Evolutionary conservation across 1,140 invertebrate genomes (phyloP).

Genomic region (Eurosta solidaginis): DNA sequence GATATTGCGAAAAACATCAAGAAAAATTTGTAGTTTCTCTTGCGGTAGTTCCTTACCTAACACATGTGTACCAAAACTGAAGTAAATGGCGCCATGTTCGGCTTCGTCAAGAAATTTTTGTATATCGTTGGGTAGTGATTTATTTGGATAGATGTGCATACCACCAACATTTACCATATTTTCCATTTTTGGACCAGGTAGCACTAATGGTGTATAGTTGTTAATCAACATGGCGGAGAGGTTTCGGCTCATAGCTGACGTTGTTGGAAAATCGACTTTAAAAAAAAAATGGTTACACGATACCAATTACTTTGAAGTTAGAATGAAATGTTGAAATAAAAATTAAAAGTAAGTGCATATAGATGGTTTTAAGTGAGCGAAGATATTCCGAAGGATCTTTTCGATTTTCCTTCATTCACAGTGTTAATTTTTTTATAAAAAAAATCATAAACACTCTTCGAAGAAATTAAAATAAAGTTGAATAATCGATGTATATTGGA

Average conservation of each 20-base stretch:
- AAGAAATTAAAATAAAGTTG: no score
- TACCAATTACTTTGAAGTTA: no score
- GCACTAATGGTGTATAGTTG: constrained; percentile 53
- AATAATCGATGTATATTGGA: no score
- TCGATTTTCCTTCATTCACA: no score
- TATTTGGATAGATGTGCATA: constrained; percentile 55
- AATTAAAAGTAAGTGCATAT: no score
- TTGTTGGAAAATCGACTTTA: constrained; percentile 58
- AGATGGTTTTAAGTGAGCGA: no score
- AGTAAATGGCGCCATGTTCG: constrained; percentile 65
- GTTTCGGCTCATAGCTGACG: constrained; percentile 61
- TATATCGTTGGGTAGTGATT: constrained; percentile 55
- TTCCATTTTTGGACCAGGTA: constrained; percentile 45
- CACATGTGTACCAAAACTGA: constrained; percentile 67
- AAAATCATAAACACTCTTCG: no score
- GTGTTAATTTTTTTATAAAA: no score
- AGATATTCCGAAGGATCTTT: no score
- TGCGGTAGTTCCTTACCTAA: constrained; percentile 62
- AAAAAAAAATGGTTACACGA: no score
- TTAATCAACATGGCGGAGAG: constrained; percentile 58
- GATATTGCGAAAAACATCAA: constrained; percentile 64
- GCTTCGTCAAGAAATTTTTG: constrained; percentile 61
- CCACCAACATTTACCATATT: constrained; percentile 55
- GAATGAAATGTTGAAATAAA: no score
- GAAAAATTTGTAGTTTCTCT: constrained; percentile 55